Base-by-base conservation (phyloP, 2,888 invertebrate species). In the Camptogramma bilineatum region DNA sequence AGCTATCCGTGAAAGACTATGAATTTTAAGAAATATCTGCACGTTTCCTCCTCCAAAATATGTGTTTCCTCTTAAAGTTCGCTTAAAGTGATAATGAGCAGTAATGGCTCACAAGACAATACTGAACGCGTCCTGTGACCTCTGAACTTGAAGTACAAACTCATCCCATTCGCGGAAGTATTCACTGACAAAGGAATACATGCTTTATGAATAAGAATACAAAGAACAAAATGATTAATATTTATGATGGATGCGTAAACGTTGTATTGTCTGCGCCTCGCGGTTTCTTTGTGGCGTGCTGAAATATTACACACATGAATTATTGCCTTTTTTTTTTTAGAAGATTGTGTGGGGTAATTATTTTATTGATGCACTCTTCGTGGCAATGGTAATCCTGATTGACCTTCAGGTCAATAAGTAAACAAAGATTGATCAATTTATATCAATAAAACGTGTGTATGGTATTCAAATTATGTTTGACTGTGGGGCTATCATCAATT, bases 231-330 rank as follows among this genome's bases (percentile, higher is more conserved):
- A 61, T 68, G 57, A 62, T 60, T 62, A 64, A 66, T 69, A 71
- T 69, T 71, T 61, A 69, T 68, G 65, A 71, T 65, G 66, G 57
- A 68, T 66, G 67, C 65, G 69, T 64, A 53, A 64, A 64, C 48
- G 62, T 62, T 57, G 44, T 55, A 68, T 62, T 64, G 61, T 69
- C 52, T 46, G 61, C 61, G 24, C 46, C 68, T 54, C 42, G 66
- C 60, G 62, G 63, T 66, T 72, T 71, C 67, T 70, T 64, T 68
- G 61, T 62, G 44, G 18, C 28, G 52, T 24, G 34, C 31, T 52
- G 57, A 64, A 55, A 66, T 62, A 66, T 60, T 42, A 28, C 24
- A 18, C 13, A 60, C 51, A 21, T 64, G 24, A 46, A 44, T 44
- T 24, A 47, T 34, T 9, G 31, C 53, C 21, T 18, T 44, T 52